Evolutionary conservation across 2,797 vertebrate species (phyloP), one percentile per base, ranked within the genome.

Genomic region (Sandelia bainsii): DNA sequence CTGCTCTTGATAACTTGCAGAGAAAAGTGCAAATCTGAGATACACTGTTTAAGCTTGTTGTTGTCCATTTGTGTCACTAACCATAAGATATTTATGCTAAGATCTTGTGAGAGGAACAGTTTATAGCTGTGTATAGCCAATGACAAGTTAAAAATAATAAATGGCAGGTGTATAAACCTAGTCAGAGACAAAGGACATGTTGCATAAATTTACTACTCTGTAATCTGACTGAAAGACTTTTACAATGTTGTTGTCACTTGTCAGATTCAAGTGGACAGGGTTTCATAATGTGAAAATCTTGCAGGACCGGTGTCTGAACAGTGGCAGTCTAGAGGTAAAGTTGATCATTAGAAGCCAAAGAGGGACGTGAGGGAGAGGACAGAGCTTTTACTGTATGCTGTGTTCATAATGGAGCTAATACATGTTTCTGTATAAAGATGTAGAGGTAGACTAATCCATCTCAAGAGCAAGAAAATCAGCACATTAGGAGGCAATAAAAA

Each of bases 1-100:
- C 40, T 62, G 29, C 29, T 16, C 70, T 23, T 1, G 1, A 34
- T 49, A 58, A 62, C 16, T 10, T 72, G 32, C 25, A 46, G 65
- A 61, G 65, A 45, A 25, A 57, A 3, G 29, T 19, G 19, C 32
- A 61, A 56, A 52, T 23, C 19, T 29, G 12, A 13, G 29, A 29
- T 1, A 20, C 32, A 22, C 40, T 13, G 37, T n/a, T 59, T 59
- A 64, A 48, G 20, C 37, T 32, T 19, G 17, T 53, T n/a, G n/a
- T n/a, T n/a, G n/a, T 63, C 14, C 20, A 17, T 37, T 0, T 12
- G 48, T 42, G 53, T 20, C 11, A 42, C 40, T 22, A 69, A 52
- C 37, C 45, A 0, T 12, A 8, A 27, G 19, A 12, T 13, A 14
- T 39, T 51, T 51, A 22, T 27, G 39, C 37, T 14, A 34, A 16